Evolutionary conservation across 2,888 invertebrate genomes (phyloP).

Genomic region (Beris chalybata): DNA sequence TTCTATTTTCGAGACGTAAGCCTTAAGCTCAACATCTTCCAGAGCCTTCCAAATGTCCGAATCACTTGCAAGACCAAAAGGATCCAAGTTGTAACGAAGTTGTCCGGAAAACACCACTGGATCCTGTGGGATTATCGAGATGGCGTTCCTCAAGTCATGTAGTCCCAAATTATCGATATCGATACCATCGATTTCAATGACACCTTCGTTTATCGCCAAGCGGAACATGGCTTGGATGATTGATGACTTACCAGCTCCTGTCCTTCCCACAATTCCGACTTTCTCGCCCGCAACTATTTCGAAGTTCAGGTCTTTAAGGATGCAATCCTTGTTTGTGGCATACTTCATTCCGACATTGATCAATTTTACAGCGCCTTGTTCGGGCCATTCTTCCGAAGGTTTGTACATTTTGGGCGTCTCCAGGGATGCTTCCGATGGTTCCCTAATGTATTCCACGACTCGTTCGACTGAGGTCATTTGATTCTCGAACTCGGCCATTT

Average conservation of each 20-base stretch:
- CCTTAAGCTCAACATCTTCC: conserved; percentile 76
- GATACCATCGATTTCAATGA: conserved; percentile 74
- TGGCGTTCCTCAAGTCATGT: conserved; percentile 74
- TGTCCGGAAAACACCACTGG: conserved; percentile 83
- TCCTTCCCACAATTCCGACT: conserved; percentile 80
- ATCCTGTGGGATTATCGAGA: conserved; percentile 93
- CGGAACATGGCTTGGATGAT: conserved; percentile 82
- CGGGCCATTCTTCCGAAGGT: conserved; percentile 66
- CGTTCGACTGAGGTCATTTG: conserved; percentile 84
- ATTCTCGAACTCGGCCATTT: conserved; percentile 81
- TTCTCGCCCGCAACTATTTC: conserved; percentile 59
- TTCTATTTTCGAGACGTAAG: conserved; percentile 64
- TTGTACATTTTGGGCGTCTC: conserved; percentile 46
- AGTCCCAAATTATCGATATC: conserved; percentile 71
- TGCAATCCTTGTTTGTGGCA: conserved; percentile 66
- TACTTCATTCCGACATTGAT: conserved; percentile 71
- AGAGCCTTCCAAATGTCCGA: conserved; percentile 76
- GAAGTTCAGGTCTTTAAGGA: conserved; percentile 73
- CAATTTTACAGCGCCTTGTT: conserved; percentile 67
- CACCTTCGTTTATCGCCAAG: conserved; percentile 75
- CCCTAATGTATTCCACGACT: conserved; percentile 75
- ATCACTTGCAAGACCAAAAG: conserved; percentile 74
- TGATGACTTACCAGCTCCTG: conserved; percentile 86
- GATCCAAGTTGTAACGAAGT: conserved; percentile 82
- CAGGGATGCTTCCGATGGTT: conserved; percentile 65